Evolutionary conservation across 37 sponge, comb jelly and placozoan species (phyloP).

Genomic region (Diacarnus erythraeanus): DNA sequence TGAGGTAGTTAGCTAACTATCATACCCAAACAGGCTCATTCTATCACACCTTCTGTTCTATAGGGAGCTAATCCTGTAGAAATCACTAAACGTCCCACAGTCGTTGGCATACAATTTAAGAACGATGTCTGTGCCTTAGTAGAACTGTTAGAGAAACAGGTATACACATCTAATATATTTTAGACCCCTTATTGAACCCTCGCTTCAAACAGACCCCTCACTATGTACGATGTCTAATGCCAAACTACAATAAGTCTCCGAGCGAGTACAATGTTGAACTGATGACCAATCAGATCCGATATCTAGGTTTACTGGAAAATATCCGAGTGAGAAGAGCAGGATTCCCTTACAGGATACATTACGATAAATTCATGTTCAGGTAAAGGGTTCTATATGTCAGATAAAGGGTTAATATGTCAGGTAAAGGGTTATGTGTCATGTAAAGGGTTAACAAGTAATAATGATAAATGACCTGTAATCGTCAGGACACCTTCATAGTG

Average conservation of each 20-base stretch:
- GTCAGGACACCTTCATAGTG: too few relatives aligned
- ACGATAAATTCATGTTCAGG: slow-evolving; percentile 59
- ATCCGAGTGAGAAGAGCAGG: slow-evolving; percentile 76
- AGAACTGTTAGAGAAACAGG: slow-evolving; percentile 52
- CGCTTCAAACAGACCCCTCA: slow-evolving; percentile 59
- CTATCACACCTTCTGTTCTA: not conserved
- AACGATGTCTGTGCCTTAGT: slow-evolving; percentile 65
- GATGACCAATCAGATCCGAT: slow-evolving; percentile 65
- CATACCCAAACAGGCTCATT: not conserved
- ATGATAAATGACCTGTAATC: too few relatives aligned
- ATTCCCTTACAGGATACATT: slow-evolving; percentile 54
- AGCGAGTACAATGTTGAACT: slow-evolving; percentile 52
- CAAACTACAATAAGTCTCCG: slow-evolving; percentile 53
- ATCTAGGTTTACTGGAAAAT: slow-evolving; percentile 76
- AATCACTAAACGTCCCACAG: slow-evolving; percentile 62
- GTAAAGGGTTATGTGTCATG: too few relatives aligned
- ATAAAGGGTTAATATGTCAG: too few relatives aligned
- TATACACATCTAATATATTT: slow-evolving; percentile 6
- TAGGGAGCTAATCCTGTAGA: slow-evolving; percentile 70
- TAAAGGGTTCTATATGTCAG: slow-evolving; percentile 6
- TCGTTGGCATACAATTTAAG: slow-evolving; percentile 74
- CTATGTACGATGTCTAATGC: slow-evolving; percentile 79
- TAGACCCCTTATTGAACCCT: not conserved
- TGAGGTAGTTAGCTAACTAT: slow-evolving; percentile 35
- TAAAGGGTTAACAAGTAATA: too few relatives aligned